These are phyloP conservation scores for Pachyramphus minor DNA, from an alignment of 2,113 vertebrate genomes.

Conservation along the genomic window DNA sequence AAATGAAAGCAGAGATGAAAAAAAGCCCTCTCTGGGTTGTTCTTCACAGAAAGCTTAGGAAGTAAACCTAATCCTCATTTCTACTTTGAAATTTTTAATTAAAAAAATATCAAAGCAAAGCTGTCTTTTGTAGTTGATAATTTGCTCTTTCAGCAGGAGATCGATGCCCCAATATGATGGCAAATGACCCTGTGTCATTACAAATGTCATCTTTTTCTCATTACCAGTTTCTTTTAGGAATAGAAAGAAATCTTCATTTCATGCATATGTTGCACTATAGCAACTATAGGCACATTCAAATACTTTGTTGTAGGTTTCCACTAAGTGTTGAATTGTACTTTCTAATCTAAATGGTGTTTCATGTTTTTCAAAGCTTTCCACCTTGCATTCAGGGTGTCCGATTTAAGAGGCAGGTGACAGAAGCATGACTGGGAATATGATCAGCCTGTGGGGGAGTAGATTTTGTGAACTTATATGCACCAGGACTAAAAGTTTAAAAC, in stretches of 20 bases:
- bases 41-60: background rate
- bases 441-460: background rate
- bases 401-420: background rate
- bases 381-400: background rate
- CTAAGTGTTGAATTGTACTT: background rate
- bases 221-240: background rate
- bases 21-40: background rate
- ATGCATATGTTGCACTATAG: background rate
- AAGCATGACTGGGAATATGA: background rate
- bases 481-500: background rate
- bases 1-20: background rate
- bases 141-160: background rate
- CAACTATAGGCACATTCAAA: background rate
- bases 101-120: background rate
- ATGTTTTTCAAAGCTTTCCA: background rate
- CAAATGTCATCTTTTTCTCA: background rate
- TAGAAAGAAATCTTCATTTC: background rate
- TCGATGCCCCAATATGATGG: background rate
- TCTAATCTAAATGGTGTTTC: background rate
- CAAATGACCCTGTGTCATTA: background rate
- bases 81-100: slow-evolving; percentile 3
- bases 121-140: background rate
- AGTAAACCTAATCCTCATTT: background rate
- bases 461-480: background rate
- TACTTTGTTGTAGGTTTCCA: background rate